Evolutionary conservation across 2,888 invertebrate genomes (phyloP).

Genomic region (Diploptera punctata): DNA sequence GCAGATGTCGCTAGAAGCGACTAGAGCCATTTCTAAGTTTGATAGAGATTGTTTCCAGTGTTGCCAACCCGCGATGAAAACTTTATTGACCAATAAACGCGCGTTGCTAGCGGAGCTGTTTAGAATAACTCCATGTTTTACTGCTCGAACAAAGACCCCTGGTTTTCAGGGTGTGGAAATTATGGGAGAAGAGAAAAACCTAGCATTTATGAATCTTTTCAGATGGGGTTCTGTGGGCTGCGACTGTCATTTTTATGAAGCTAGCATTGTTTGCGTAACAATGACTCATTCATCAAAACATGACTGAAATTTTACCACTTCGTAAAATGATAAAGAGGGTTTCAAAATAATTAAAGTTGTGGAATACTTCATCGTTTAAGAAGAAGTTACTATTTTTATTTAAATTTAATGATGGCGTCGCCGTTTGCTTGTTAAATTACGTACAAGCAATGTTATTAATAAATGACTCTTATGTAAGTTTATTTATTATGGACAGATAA

Average conservation of each 20-base stretch:
- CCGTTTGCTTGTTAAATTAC: too few relatives aligned
- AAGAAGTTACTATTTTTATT: too few relatives aligned
- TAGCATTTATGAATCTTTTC: neutral
- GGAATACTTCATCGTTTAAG: neutral
- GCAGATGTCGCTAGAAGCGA: neutral
- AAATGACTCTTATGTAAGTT: too few relatives aligned
- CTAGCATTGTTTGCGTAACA: neutral
- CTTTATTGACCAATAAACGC: conserved; percentile 19
- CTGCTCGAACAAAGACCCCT: neutral
- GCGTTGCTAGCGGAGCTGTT: conserved; percentile 7
- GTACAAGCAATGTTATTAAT: too few relatives aligned
- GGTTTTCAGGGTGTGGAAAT: conserved; percentile 21
- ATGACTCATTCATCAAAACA: neutral
- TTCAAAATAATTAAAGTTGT: neutral
- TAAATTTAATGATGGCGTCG: too few relatives aligned
- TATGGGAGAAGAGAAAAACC: neutral
- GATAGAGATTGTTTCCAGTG: conserved; percentile 4
- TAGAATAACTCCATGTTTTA: conserved; percentile 28
- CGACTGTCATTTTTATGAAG: neutral
- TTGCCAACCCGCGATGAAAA: conserved; percentile 8
- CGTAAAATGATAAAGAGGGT: neutral
- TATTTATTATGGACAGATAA: too few relatives aligned
- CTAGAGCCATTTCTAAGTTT: neutral
- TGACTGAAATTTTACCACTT: neutral
- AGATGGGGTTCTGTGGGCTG: neutral